phyloP scores from a whole-genome alignment of 2,797 vertebrate genomes.

The Ptychobarbus kaznakovi region DNA sequence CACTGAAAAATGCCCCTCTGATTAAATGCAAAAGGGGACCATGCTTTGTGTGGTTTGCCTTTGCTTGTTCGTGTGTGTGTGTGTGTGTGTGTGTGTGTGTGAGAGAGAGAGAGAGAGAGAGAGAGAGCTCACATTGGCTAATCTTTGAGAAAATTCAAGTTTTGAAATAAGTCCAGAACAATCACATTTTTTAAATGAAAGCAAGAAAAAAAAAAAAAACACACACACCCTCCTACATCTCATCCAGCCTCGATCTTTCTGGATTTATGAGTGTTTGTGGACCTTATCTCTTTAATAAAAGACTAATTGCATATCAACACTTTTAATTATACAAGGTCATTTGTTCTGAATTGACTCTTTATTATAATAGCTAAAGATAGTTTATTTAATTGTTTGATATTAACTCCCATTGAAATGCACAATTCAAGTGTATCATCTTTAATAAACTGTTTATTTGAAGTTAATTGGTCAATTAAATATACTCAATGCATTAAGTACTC shows the following conservation, averaged over 20 bases:
- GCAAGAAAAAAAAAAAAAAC: neutral
- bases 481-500: conserved; percentile 46
- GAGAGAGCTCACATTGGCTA: neutral
- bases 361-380: conserved; percentile 59
- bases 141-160: conserved; percentile 32
- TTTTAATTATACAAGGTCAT: conserved; percentile 52
- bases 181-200: conserved; percentile 30
- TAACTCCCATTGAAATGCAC: conserved; percentile 58
- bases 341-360: conserved; percentile 61
- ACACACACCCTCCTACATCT: neutral
- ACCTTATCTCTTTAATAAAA: conserved; percentile 48
- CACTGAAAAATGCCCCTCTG: conserved; percentile 48
- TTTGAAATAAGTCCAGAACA: conserved; percentile 33
- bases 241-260: neutral
- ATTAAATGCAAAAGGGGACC: conserved; percentile 58
- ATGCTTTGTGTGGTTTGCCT: conserved; percentile 24
- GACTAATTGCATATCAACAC: conserved; percentile 58
- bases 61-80: conserved; percentile 10
- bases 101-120: neutral
- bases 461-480: conserved; percentile 65
- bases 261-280: neutral
- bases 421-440: conserved; percentile 57
- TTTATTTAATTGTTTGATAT: conserved; percentile 62
- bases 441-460: conserved; percentile 63
- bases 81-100: neutral